These are phyloP conservation scores for Tetranychus cinnabarinus DNA, from an alignment of 1,140 invertebrate genomes.

Conservation along the genomic window DNA sequence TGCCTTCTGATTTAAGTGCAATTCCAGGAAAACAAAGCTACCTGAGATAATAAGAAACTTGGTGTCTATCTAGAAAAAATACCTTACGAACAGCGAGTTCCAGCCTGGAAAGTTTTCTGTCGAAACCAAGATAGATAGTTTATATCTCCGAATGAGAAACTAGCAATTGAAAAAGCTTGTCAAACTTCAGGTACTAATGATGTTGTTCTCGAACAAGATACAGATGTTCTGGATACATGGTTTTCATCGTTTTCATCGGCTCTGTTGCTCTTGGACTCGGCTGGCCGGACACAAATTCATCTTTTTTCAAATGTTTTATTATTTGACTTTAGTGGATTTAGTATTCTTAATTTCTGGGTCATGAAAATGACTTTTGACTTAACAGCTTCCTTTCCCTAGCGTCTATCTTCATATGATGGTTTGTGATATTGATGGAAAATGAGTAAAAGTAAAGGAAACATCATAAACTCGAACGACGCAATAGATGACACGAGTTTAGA, in stretches of 20 bases:
- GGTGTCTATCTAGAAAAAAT: too few species aligned
- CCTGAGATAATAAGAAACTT: too few species aligned
- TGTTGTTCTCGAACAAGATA: conserved; percentile 44
- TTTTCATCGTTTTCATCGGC: conserved; percentile 55
- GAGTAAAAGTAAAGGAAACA: conserved; percentile 95
- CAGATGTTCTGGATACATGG: conserved; percentile 97
- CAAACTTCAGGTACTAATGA: conserved; percentile 12
- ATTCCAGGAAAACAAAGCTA: too few species aligned
- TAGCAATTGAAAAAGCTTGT: conserved; percentile 62
- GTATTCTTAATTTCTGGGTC: conserved; percentile 99
- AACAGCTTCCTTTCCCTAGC: conserved; percentile 74
- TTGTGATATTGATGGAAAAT: conserved; percentile 90
- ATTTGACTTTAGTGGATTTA: conserved; percentile 70
- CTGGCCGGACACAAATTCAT: conserved; percentile 46
- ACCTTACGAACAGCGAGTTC: too few species aligned
- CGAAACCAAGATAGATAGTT: background rate
- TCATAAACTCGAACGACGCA: conserved; percentile 93
- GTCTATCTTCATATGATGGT: conserved; percentile 72
- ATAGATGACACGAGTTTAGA: conserved; percentile 68
- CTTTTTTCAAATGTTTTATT: conserved; percentile 51
- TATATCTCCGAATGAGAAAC: conserved; percentile 22
- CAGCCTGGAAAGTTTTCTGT: too few species aligned
- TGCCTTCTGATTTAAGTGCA: too few species aligned
- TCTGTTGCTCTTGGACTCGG: conserved; percentile 84
- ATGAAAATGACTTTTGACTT: conserved; percentile 94